Conservation (phyloP, 30 jellyfish, hydroid and myxozoan genomes). For the Chrysaora quinquecirrha region DNA sequence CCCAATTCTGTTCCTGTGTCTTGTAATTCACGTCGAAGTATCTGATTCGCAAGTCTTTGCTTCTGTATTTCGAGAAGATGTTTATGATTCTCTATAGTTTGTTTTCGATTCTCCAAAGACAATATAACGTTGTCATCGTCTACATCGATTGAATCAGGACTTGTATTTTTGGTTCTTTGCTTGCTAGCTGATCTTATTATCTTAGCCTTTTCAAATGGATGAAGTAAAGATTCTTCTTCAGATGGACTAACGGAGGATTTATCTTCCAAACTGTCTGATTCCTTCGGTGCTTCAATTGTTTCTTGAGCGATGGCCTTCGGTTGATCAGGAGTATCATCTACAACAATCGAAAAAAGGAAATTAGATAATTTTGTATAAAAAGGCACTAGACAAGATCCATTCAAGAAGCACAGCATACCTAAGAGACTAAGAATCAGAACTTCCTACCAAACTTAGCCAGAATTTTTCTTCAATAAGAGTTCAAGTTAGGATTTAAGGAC, state of each 20-base stretch:
- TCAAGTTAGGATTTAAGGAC: no score
- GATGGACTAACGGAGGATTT: not conserved
- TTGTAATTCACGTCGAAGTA: slow-evolving; percentile 38
- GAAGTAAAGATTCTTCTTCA: slow-evolving; percentile 31
- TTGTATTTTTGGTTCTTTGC: not conserved
- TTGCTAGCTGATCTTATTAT: slow-evolving; percentile 38
- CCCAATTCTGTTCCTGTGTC: slow-evolving; percentile 41
- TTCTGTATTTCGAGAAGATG: slow-evolving; percentile 44
- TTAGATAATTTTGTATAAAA: no score
- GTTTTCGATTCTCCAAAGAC: slow-evolving; percentile 25
- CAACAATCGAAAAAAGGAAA: no score
- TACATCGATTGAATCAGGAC: not conserved
- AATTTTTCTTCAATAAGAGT: no score
- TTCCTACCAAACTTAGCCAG: no score
- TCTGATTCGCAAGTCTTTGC: slow-evolving; percentile 56
- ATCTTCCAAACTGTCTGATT: not conserved
- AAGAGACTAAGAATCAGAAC: no score
- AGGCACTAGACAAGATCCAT: no score
- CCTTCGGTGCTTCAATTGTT: no score
- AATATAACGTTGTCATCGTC: not conserved
- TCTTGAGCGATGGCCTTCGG: no score
- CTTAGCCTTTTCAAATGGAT: slow-evolving; percentile 58
- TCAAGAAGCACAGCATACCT: no score
- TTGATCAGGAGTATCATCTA: no score
- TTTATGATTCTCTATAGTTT: slow-evolving; percentile 49